Conservation (phyloP, 2,113 vertebrate species). For the Andinoacara biseriatus region DNA sequence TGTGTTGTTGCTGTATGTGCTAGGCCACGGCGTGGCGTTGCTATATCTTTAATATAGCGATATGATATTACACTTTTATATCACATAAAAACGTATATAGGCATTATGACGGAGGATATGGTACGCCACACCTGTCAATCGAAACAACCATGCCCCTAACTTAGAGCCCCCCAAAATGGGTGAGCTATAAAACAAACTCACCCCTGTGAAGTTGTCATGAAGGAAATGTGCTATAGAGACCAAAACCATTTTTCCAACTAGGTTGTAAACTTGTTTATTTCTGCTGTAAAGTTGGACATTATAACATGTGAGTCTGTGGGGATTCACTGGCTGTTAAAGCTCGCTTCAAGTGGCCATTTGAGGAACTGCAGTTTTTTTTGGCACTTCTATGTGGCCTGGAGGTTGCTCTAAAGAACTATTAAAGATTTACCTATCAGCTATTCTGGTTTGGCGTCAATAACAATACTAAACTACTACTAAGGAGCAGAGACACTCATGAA, state of each 20-base stretch:
- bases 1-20: no score
- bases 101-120: background rate
- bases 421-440: background rate
- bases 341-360: background rate
- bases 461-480: background rate
- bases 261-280: background rate
- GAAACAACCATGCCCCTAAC: background rate
- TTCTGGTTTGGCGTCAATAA: background rate
- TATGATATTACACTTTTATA: no score
- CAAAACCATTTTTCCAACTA: rapidly evolving
- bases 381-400: no score
- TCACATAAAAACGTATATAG: no score
- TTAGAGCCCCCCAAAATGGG: background rate
- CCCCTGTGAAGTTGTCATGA: background rate
- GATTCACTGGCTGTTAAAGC: background rate
- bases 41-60: no score
- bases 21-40: no score
- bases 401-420: background rate
- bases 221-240: background rate
- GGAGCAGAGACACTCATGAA: background rate
- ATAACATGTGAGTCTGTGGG: background rate
- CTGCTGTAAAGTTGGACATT: conserved; percentile 1
- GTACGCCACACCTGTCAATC: background rate
- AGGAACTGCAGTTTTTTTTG: background rate
- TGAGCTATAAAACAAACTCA: background rate